Evolutionary conservation across 2,113 vertebrate species (phyloP), one percentile per base, ranked within the genome.

Genomic region (Sapayoa aenigma): DNA sequence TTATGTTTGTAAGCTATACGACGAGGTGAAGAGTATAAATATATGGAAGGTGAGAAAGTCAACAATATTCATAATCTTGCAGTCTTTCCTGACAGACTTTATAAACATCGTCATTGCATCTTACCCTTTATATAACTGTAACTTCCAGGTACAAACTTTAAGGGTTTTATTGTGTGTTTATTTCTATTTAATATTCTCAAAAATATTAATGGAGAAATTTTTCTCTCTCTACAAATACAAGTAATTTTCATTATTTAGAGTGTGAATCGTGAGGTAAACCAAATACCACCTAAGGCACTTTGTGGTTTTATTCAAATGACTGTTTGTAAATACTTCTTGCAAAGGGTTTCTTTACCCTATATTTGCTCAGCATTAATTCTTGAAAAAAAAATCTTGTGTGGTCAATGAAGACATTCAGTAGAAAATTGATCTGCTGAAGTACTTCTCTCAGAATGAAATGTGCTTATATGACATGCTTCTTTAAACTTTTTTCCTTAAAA

Each of bases 301-400:
- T 93, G 89, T 90, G 95, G 95, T 91, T 97, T 97, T 84, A 93
- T 93, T 95, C 94, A 89, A 93, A 95, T 94, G 42, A 35, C 55
- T 95, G 87, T 95, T 96, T 97, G 94, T 96, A 97, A 97, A 95
- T 94, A 95, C 75, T 93, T 95, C 82, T 95, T 92, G 87, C 52
- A 86, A 86, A 94, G 82, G 28, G 83, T 94, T 96, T 93, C 75
- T 95, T 93, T 94, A 75, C 33, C 21, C 85, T 77, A 56, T 94
- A 47, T 96, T 96, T 96, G 79, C 93, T 93, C 67, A 95, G 10
- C 88, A 90, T 93, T 96, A 96, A n/a, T 86, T 75, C 79, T 73
- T 80, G 46, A 87, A 93, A 93, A 82, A 72, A 89, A 59, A 12
- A 28, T 55, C 13, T 53, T 53, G 9, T 88, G 88, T 83, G 90